phyloP scores from a whole-genome alignment of 2,797 vertebrate species.

The Leptodactylus fallax region DNA sequence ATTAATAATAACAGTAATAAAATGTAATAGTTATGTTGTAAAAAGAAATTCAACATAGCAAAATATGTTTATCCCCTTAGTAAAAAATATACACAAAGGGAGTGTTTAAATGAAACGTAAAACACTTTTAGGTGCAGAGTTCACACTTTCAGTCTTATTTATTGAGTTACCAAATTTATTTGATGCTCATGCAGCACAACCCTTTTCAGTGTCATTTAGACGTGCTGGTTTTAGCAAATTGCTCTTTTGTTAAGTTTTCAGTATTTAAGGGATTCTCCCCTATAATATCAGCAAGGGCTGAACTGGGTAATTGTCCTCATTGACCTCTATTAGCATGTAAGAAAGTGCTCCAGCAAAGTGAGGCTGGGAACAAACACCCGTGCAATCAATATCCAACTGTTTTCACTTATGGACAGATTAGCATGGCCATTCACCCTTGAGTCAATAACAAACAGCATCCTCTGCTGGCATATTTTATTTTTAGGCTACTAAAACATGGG shows the following conservation, averaged over 20 bases:
- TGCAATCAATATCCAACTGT: constrained; percentile 61
- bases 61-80: neutral
- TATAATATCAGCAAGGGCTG: constrained; percentile 38
- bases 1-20: neutral
- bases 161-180: constrained; percentile 21
- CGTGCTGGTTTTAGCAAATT: constrained; percentile 59
- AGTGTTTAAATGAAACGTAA: neutral
- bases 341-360: constrained; percentile 41
- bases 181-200: neutral
- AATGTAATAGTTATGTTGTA: neutral
- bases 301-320: constrained; percentile 39
- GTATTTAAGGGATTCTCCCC: constrained; percentile 55
- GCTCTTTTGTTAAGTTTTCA: constrained; percentile 46
- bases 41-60: neutral
- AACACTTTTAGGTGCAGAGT: neutral
- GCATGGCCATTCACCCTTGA: constrained; percentile 16
- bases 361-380: constrained; percentile 49
- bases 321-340: constrained; percentile 55
- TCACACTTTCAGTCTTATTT: neutral
- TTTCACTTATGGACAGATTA: constrained; percentile 28
- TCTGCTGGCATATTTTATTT: constrained; percentile 33
- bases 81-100: too few species aligned
- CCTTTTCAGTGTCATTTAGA: constrained; percentile 13
- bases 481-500: neutral
- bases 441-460: constrained; percentile 58